Base-by-base conservation (phyloP, 1,140 invertebrate genomes). In the Phenacoccus solenopsis region DNA sequence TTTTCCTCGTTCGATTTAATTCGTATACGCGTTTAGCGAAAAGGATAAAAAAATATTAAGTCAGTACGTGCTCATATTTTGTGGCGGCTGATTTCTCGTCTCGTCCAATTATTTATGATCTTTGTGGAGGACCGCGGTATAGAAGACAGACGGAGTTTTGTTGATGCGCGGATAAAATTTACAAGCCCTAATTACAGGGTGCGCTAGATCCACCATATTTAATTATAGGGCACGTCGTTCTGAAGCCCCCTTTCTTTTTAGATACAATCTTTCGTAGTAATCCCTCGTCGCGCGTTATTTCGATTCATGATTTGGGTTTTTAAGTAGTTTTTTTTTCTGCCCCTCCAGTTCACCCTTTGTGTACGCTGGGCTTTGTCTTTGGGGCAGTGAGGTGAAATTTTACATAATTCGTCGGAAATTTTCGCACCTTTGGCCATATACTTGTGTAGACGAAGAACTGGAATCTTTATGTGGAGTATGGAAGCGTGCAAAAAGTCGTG, bases 121-220 rank as follows among this genome's bases (percentile, higher is more conserved):
- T 49, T 49, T 49, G 38, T 25, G 59, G 22, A 64, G 10, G 22
- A 64, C 21, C 25, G 25, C 25, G 59, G 10, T 27, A 64, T 24
- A 25, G 59, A 64, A 64, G 59, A 64, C 59, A 64, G 59, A 64
- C 59, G 10, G 21, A 64, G 25, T 27, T 64, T 27, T 27, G 59
- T 64, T 64, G 59, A 64, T 64, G 59, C 59, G 59, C 59, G 59
- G 59, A 64, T 64, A 64, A 64, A 64, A 64, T 64, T 64, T 64
- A 64, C 59, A 64, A 64, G 59, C 59, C 59, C 59, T 64, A 64
- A 64, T 64, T 64, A 64, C 59, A 64, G 59, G 59, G 59, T 64
- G 59, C 59, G 59, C 59, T 20, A 25, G 59, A 64, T 64, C 59
- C 59, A 64, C 59, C 59, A 64, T 64, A 64, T 64, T 64, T 64